Evolutionary conservation across 2,797 vertebrate species (phyloP).

Genomic region (Myripristis jacobus): DNA sequence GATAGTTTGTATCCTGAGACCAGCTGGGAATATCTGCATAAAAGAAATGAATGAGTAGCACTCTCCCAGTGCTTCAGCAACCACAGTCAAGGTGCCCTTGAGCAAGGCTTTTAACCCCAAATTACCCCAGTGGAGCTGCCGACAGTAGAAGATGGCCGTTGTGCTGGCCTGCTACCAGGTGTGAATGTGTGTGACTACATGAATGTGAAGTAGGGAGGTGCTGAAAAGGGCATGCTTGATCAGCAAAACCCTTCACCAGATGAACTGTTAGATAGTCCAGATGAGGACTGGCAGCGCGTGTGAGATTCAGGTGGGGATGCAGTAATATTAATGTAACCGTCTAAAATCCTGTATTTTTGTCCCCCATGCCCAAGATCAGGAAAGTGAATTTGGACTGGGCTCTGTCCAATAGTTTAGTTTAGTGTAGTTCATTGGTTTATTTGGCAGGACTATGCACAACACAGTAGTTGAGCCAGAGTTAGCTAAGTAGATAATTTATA

Average conservation of each 20-base stretch:
- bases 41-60: background rate
- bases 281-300: background rate
- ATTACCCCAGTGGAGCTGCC: slow-evolving; percentile 25
- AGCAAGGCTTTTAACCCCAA: slow-evolving; percentile 43
- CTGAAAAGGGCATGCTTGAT: slow-evolving; percentile 43
- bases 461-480: too few relatives aligned
- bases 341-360: too few relatives aligned
- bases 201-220: slow-evolving; percentile 37
- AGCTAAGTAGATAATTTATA: too few relatives aligned
- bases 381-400: too few relatives aligned
- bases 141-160: background rate
- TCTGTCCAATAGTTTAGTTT: too few relatives aligned
- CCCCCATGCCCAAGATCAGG: too few relatives aligned
- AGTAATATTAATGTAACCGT: too few relatives aligned
- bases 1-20: background rate
- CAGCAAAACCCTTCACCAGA: slow-evolving; percentile 32
- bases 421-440: too few relatives aligned
- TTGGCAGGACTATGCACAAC: too few relatives aligned
- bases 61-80: background rate
- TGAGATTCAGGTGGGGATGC: too few relatives aligned
- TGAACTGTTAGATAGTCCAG: slow-evolving; percentile 4
- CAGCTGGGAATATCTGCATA: background rate
- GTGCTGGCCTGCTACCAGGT: slow-evolving; percentile 40
- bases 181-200: slow-evolving; percentile 38
- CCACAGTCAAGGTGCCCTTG: slow-evolving; percentile 39